Percentiles rank a stretch among this genome's conserved stretches.
These are phyloP conservation scores for Bovichtus variegatus DNA, from an alignment of 2,797 vertebrate species.

Conservation along the genomic window DNA sequence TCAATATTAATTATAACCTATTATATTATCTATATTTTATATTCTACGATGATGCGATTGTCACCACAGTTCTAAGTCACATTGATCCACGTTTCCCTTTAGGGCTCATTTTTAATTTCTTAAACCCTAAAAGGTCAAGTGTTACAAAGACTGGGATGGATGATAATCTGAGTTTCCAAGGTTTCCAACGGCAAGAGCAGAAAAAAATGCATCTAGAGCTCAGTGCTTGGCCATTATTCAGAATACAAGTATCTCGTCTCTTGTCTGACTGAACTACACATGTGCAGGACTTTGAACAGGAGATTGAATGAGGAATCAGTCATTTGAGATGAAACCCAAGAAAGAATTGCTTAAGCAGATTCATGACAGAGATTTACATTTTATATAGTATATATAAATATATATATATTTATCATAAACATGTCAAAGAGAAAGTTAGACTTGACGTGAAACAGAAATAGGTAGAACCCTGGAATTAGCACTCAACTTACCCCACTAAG, in stretches of 20 bases:
- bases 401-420: conserved; percentile 50
- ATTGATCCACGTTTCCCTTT: not conserved
- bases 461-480: conserved; percentile 80
- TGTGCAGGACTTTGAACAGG: conserved; percentile 13
- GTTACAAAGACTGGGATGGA: conserved; percentile 1
- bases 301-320: conserved; percentile 37
- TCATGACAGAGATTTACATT: conserved; percentile 65
- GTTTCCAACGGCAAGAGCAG: conserved; percentile 6
- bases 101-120: not conserved
- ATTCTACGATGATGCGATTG: not conserved
- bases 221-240: not conserved
- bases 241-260: not conserved
- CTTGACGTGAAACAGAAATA: conserved; percentile 73
- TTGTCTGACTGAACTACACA: conserved; percentile 12
- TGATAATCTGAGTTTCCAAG: not conserved
- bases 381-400: conserved; percentile 34
- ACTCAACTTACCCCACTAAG: conserved; percentile 87
- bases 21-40: not conserved
- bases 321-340: conserved; percentile 82
- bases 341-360: conserved; percentile 76
- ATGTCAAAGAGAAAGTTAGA: conserved; percentile 75
- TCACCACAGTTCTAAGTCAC: conserved; percentile 4
- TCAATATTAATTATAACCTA: not conserved
- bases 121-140: not conserved
- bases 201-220: not conserved